phyloP scores from a whole-genome alignment of 64 coral and sea anemone species.

The Porites australiensis region DNA sequence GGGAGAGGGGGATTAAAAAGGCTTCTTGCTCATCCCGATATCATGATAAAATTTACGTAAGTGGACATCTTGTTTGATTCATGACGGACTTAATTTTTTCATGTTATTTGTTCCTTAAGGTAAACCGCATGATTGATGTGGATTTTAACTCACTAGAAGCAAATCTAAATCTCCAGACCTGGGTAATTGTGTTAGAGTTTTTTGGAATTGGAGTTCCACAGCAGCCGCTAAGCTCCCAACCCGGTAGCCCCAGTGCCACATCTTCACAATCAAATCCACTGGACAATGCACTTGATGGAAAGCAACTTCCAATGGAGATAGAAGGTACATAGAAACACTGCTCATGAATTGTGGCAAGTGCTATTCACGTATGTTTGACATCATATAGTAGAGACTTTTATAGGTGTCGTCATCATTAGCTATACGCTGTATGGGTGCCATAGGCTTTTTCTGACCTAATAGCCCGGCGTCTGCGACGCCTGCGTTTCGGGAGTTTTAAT shows the following conservation, averaged over 20 bases:
- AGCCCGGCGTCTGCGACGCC: no score
- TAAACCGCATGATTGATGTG: conserved; percentile 82
- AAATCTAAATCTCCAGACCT: conserved; percentile 91
- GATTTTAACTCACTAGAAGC: conserved; percentile 97
- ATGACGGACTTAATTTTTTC: background rate
- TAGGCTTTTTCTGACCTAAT: no score
- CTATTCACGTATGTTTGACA: background rate
- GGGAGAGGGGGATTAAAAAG: no score
- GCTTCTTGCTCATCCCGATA: no score
- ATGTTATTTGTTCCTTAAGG: conserved; percentile 15
- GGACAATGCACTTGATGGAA: background rate
- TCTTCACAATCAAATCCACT: background rate
- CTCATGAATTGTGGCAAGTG: background rate
- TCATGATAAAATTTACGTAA: no score
- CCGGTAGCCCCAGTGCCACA: conserved; percentile 39
- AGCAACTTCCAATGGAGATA: background rate
- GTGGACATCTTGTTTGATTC: no score
- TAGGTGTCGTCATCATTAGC: no score
- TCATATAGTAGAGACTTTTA: background rate
- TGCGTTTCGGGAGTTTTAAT: no score
- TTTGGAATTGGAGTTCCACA: conserved; percentile 95
- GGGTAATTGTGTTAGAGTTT: conserved; percentile 97
- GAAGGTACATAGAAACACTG: background rate
- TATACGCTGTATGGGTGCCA: no score
- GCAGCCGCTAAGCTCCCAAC: conserved; percentile 50